Conservation (phyloP, 2,113 vertebrate genomes). For the Xenopus borealis region DNA sequence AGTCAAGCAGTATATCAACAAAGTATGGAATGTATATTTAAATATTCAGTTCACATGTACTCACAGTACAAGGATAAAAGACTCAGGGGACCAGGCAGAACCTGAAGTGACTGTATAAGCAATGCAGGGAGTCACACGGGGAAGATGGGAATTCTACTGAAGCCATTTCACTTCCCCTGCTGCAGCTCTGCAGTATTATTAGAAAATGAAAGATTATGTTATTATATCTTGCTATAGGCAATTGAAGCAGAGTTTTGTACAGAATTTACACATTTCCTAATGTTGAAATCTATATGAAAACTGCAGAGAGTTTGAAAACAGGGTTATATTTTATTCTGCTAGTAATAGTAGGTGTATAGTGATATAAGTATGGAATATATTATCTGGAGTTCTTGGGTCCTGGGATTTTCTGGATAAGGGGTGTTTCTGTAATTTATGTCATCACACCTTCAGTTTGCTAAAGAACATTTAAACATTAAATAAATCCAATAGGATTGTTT, state of each 20-base stretch:
- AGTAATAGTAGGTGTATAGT: no score
- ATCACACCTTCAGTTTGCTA: no score
- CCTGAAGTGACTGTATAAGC: slow-evolving; percentile 28
- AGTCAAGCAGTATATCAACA: slow-evolving; percentile 39
- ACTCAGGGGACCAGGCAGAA: slow-evolving; percentile 25
- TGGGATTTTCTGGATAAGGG: no score
- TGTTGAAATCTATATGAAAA: no score
- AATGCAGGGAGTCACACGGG: slow-evolving; percentile 4
- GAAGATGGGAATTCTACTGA: slow-evolving; percentile 7
- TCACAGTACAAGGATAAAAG: slow-evolving; percentile 13
- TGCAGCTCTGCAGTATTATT: not conserved
- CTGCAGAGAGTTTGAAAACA: no score
- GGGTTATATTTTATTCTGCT: no score
- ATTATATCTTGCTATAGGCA: slow-evolving; percentile 4
- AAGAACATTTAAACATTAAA: no score
- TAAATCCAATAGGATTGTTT: no score
- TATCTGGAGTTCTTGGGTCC: no score
- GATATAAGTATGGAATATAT: no score
- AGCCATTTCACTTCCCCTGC: slow-evolving; percentile 5
- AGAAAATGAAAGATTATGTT: slow-evolving; percentile 8
- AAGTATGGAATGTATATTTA: slow-evolving; percentile 38
- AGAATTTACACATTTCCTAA: no score
- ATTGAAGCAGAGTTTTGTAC: not conserved
- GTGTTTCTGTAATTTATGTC: no score
- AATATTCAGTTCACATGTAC: slow-evolving; percentile 31